A percentile compares a stretch with the other conserved stretches of the same genome.
Conservation (phyloP, 2,888 invertebrate species). For the Hydropsyche betteni region DNA sequence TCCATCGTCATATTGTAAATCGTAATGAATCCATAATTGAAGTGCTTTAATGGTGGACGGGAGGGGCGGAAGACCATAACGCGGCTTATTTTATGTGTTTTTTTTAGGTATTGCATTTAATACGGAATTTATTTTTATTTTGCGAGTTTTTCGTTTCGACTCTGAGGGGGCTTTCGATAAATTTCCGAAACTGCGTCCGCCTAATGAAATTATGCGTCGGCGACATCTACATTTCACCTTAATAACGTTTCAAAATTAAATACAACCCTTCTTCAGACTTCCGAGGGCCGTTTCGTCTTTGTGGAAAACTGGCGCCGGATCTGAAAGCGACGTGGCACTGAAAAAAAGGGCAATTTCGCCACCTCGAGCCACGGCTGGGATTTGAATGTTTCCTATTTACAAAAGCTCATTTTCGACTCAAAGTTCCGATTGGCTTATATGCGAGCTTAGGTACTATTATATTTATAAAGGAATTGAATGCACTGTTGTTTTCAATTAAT, state of each 20-base stretch:
- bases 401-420: no score
- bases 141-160: no score
- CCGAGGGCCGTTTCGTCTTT: conserved; percentile 41
- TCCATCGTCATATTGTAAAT: conserved; percentile 48
- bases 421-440: no score
- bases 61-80: conserved; percentile 7
- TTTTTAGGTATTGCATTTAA: conserved; percentile 17
- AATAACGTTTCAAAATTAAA: conserved; percentile 46
- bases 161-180: conserved; percentile 10
- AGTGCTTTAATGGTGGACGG: conserved; percentile 37
- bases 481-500: no score
- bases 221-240: conserved; percentile 44
- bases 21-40: conserved; percentile 50
- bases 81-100: conserved; percentile 16
- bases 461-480: no score
- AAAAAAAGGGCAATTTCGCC: conserved; percentile 5
- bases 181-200: conserved; percentile 34
- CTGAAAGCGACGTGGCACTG: conserved; percentile 8
- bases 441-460: no score
- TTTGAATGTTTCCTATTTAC: conserved; percentile 9
- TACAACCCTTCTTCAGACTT: conserved; percentile 44
- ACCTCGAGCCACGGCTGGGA: background rate
- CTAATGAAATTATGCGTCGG: conserved; percentile 47
- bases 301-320: conserved; percentile 31
- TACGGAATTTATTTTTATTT: background rate